Conservation (phyloP, 2,113 vertebrate genomes). For the Labrus mixtus region DNA sequence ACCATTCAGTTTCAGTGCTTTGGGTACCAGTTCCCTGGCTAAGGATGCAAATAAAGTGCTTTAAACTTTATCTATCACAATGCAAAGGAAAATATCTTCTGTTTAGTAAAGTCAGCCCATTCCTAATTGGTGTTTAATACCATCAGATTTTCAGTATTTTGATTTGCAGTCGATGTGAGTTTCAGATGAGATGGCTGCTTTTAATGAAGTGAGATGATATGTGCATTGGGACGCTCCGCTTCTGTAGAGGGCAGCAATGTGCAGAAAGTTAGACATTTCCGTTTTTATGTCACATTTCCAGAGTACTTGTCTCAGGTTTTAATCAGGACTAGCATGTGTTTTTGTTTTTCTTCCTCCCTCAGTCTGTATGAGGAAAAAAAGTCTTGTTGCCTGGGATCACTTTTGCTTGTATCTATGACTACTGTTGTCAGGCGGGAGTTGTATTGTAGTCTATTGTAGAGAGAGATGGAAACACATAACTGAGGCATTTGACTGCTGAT, state of each 20-base stretch:
- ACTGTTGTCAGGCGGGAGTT: slow-evolving; percentile 70
- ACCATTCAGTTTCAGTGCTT: not conserved
- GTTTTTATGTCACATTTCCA: not conserved
- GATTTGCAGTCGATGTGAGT: not conserved
- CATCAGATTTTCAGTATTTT: not conserved
- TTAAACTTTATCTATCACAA: not conserved
- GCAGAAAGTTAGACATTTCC: not conserved
- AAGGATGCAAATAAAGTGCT: not conserved
- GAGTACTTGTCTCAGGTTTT: not conserved
- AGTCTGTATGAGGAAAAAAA: slow-evolving; percentile 10
- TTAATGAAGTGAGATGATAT: not conserved
- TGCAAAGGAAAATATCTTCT: not conserved
- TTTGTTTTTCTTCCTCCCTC: not conserved
- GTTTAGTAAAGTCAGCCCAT: not conserved
- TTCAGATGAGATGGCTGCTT: not conserved
- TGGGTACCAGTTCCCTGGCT: not conserved
- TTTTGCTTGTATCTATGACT: slow-evolving; percentile 65
- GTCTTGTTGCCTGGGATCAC: slow-evolving; percentile 43
- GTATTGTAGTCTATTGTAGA: slow-evolving; percentile 54
- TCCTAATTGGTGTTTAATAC: not conserved
- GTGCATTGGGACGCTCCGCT: not conserved
- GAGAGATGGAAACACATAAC: slow-evolving; percentile 69
- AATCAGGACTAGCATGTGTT: slow-evolving; percentile 4
- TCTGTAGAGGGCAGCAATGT: not conserved
- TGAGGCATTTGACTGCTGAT: slow-evolving; percentile 76